phyloP scores from a whole-genome alignment of 1,140 invertebrate genomes.

The Aphelenchoides fujianensis region DNA sequence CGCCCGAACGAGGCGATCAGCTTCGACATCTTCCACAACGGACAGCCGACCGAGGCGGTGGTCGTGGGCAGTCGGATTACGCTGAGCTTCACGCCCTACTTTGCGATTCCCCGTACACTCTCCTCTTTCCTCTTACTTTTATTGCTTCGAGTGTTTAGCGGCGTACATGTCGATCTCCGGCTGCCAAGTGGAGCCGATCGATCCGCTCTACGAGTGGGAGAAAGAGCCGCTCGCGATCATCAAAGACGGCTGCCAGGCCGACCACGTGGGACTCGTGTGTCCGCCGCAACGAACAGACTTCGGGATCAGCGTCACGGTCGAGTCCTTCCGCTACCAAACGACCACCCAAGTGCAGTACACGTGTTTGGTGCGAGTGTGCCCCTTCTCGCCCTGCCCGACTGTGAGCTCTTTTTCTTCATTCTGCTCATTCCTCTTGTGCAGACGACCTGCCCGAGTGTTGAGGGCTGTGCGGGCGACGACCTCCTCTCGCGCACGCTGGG shows the following conservation, averaged over 20 bases:
- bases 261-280: conserved; percentile 60
- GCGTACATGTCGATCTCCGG: conserved; percentile 59
- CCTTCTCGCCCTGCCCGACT: conserved; percentile 57
- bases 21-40: conserved; percentile 61
- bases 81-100: conserved; percentile 59
- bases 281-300: conserved; percentile 59
- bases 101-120: conserved; percentile 57
- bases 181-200: conserved; percentile 61
- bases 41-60: conserved; percentile 60
- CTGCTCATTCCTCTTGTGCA: conserved; percentile 21
- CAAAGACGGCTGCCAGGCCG: conserved; percentile 59
- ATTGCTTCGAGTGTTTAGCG: conserved; percentile 41
- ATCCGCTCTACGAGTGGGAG: conserved; percentile 59
- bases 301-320: conserved; percentile 58
- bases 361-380: conserved; percentile 59
- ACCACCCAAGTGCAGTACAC: conserved; percentile 61
- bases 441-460: conserved; percentile 43
- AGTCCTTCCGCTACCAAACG: conserved; percentile 61
- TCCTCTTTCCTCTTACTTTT: too few relatives aligned
- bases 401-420: conserved; percentile 19
- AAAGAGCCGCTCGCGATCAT: conserved; percentile 60
- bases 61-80: conserved; percentile 61
- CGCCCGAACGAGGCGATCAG: conserved; percentile 43
- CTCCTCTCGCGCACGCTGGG: conserved; percentile 38
- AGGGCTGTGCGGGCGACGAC: conserved; percentile 53